A percentile compares a stretch with the other conserved stretches of the same genome.
Conservation (phyloP, 92 coral and sea anemone species). For the Porites lobata region DNA sequence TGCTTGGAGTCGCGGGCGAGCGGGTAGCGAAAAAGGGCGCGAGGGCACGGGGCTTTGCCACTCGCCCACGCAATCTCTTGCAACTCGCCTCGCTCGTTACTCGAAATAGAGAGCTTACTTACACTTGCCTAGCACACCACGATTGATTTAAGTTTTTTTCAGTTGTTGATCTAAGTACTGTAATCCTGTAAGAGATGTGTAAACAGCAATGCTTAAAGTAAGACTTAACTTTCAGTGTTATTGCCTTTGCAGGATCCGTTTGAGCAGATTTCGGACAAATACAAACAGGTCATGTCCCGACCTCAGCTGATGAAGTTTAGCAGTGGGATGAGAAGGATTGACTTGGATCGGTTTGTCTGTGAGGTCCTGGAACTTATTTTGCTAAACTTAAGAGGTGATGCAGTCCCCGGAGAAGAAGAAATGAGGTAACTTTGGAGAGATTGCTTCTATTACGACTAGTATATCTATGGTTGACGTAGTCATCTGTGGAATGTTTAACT, state of each 20-base stretch:
- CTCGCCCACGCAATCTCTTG: too few species aligned
- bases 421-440: slow-evolving; percentile 44
- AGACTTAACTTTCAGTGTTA: not conserved
- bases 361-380: slow-evolving; percentile 67
- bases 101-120: too few species aligned
- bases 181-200: too few species aligned
- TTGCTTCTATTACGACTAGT: not conserved
- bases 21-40: too few species aligned
- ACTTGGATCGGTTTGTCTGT: slow-evolving; percentile 45
- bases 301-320: slow-evolving; percentile 30
- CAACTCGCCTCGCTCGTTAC: too few species aligned
- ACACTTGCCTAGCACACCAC: too few species aligned
- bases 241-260: slow-evolving; percentile 70
- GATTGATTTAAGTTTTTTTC: too few species aligned
- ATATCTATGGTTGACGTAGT: too few species aligned
- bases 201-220: not conserved
- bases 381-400: slow-evolving; percentile 61
- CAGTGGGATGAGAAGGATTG: slow-evolving; percentile 52
- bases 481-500: too few species aligned
- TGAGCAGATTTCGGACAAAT: slow-evolving; percentile 64
- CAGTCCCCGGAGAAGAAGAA: slow-evolving; percentile 51
- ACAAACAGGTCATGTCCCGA: slow-evolving; percentile 42
- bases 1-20: too few species aligned
- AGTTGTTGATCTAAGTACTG: too few species aligned
- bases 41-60: too few species aligned